Evolutionary conservation across 2,113 vertebrate species (phyloP).

Genomic region (Hippoglossus stenolepis): DNA sequence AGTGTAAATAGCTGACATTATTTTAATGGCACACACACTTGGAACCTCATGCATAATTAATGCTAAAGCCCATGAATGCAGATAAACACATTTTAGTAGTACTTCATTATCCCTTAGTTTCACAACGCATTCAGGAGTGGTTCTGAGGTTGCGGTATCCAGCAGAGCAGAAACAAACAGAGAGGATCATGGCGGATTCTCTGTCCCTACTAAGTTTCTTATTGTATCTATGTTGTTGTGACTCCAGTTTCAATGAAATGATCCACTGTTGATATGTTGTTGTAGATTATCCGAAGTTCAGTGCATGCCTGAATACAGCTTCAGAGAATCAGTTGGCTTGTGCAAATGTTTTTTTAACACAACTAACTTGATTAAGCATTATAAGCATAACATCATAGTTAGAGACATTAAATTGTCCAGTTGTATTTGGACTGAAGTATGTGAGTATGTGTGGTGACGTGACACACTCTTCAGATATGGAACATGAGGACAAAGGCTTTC

Average conservation of each 20-base stretch:
- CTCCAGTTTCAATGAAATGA: conserved; percentile 1
- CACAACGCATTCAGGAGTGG: conserved; percentile 19
- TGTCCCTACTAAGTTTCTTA: not conserved
- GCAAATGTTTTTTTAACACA: not conserved
- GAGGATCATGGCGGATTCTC: not conserved
- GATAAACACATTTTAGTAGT: conserved; percentile 48
- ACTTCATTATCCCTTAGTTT: conserved; percentile 27
- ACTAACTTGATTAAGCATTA: not conserved
- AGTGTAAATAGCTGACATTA: conserved; percentile 48
- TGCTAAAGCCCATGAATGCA: conserved; percentile 29
- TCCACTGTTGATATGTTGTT: not conserved
- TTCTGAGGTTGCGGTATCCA: conserved; percentile 16
- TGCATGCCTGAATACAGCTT: no score
- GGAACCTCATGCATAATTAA: conserved; percentile 47
- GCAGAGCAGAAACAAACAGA: conserved; percentile 15
- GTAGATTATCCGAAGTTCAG: no score
- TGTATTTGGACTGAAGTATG: not conserved
- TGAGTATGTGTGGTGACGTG: not conserved
- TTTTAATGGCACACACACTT: conserved; percentile 40
- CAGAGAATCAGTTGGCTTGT: not conserved
- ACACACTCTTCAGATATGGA: not conserved
- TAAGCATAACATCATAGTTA: not conserved
- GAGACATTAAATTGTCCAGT: not conserved
- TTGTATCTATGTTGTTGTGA: not conserved
- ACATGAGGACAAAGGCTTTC: conserved; percentile 2